Conservation (phyloP, 2,113 vertebrate species). For the Bubo bubo region DNA sequence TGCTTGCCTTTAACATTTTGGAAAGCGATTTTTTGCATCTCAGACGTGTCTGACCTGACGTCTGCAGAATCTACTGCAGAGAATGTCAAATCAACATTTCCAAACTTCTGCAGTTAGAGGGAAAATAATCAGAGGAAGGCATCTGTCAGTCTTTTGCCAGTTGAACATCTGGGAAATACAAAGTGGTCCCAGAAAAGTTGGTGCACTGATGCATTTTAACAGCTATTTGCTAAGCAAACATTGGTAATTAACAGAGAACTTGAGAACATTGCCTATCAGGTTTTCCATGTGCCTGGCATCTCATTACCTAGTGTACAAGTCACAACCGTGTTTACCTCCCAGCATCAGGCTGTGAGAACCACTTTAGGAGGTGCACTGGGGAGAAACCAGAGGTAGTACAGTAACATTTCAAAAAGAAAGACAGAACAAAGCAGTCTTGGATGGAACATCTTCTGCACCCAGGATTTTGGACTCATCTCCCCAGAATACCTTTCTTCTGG, state of each 20-base stretch:
- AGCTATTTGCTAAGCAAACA: conserved; percentile 49
- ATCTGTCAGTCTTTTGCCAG: neutral
- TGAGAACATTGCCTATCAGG: neutral
- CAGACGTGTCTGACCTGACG: neutral
- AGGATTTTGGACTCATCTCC: neutral
- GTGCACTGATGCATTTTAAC: neutral
- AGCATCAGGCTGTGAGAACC: neutral
- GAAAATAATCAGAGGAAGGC: neutral
- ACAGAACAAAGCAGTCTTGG: neutral
- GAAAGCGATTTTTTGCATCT: neutral
- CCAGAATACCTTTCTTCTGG: neutral
- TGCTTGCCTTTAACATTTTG: neutral
- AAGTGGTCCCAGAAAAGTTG: neutral
- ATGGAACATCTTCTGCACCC: neutral
- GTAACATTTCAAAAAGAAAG: neutral
- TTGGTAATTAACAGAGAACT: neutral
- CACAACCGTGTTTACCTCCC: neutral
- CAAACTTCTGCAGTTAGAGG: neutral
- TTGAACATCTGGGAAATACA: neutral
- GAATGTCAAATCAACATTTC: neutral
- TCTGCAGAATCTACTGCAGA: neutral
- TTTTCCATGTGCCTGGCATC: neutral
- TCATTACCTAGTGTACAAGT: neutral
- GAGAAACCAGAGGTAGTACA: neutral
- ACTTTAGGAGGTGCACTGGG: neutral